Evolutionary conservation across 2,888 invertebrate species (phyloP).

Genomic region (Tuberolachnus salignus): DNA sequence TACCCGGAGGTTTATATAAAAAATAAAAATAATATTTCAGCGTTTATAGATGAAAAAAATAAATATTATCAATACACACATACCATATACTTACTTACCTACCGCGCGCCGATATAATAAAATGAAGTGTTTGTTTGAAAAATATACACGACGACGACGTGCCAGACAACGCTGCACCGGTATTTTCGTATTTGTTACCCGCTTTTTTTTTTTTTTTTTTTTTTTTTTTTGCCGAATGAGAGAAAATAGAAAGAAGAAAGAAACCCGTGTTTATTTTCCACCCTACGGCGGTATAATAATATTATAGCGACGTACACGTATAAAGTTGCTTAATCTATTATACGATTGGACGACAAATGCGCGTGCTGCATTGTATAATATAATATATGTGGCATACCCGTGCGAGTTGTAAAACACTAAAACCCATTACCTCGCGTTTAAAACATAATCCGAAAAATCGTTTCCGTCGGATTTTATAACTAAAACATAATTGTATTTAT

Average conservation of each 20-base stretch:
- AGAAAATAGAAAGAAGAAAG: neutral
- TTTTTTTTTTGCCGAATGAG: neutral
- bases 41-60: no score
- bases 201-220: constrained; percentile 8
- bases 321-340: constrained; percentile 10
- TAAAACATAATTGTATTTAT: no score
- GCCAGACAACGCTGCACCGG: no score
- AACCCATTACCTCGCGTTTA: neutral
- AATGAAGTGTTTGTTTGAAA: neutral
- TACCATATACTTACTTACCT: no score
- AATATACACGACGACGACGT: neutral
- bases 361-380: neutral
- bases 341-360: constrained; percentile 16
- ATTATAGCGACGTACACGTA: neutral
- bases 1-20: no score
- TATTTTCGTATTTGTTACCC: constrained; percentile 30
- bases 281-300: neutral
- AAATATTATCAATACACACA: no score
- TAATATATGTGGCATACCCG: no score
- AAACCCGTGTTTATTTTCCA: constrained; percentile 13
- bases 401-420: neutral
- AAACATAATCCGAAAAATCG: neutral
- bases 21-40: no score
- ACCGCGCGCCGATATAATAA: no score
- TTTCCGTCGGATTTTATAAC: constrained; percentile 6